Conservation (phyloP, 2,113 vertebrate species). For the Equus przewalskii region DNA sequence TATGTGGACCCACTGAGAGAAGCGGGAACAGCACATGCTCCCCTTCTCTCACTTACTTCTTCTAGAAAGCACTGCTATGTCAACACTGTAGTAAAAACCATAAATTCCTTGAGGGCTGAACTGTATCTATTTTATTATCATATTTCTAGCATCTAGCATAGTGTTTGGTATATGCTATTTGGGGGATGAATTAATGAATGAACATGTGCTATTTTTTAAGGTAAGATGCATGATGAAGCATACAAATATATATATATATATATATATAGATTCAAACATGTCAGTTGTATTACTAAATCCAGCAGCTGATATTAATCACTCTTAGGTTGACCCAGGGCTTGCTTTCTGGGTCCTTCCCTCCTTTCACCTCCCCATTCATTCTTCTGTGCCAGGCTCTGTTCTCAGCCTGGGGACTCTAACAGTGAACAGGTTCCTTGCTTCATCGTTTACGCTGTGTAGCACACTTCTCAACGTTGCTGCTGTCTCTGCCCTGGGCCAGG, state of each 20-base stretch:
- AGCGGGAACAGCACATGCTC: not conserved
- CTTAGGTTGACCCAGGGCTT: not conserved
- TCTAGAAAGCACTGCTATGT: not conserved
- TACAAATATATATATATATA: not conserved
- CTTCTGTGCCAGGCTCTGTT: not conserved
- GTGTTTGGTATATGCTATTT: not conserved
- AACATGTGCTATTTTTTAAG: not conserved
- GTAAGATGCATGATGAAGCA: not conserved
- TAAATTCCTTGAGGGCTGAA: not conserved
- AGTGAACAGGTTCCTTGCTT: not conserved
- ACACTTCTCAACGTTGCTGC: rapidly evolving
- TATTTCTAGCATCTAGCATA: not conserved
- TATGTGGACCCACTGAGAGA: not conserved
- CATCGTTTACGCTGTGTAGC: not conserved
- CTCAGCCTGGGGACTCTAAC: not conserved
- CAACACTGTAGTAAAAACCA: not conserved
- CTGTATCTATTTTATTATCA: not conserved
- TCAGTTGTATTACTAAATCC: not conserved
- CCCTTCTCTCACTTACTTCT: not conserved
- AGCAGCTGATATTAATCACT: not conserved
- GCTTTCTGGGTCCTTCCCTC: not conserved
- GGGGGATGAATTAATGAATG: not conserved
- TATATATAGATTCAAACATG: not conserved
- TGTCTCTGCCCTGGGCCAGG: not conserved
- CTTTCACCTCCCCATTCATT: not conserved